Evolutionary conservation across 92 coral and sea anemone species (phyloP).

Genomic region (Porites cylindrica): DNA sequence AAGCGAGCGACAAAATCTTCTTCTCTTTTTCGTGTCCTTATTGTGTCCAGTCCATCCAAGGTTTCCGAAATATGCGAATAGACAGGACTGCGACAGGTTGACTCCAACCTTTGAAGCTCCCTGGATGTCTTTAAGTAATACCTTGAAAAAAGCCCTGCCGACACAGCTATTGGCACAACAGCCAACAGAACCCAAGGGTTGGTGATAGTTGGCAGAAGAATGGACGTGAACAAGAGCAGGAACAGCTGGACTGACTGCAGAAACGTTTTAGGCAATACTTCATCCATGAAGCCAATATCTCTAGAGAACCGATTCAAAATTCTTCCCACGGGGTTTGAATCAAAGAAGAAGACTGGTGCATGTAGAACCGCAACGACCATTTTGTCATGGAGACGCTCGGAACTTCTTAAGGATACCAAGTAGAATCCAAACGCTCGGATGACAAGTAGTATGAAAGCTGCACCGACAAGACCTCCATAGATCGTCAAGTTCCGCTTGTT

Average conservation of each 20-base stretch:
- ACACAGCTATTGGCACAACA: neutral
- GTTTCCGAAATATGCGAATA: slow-evolving; percentile 24
- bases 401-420: neutral
- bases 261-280: neutral
- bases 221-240: neutral
- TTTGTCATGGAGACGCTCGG: slow-evolving; percentile 23
- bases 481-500: neutral
- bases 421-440: neutral
- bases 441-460: neutral
- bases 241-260: neutral
- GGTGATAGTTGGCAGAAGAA: neutral
- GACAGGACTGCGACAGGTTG: neutral
- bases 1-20: neutral
- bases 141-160: neutral
- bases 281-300: neutral
- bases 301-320: neutral
- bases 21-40: neutral
- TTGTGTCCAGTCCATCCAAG: neutral
- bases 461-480: neutral
- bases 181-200: neutral
- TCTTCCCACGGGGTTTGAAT: neutral
- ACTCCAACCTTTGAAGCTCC: neutral
- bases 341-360: neutral
- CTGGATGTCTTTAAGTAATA: slow-evolving; percentile 15
- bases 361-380: slow-evolving; percentile 17